phyloP scores from a whole-genome alignment of 2,113 vertebrate genomes.

The Hydrolagus affinis region DNA sequence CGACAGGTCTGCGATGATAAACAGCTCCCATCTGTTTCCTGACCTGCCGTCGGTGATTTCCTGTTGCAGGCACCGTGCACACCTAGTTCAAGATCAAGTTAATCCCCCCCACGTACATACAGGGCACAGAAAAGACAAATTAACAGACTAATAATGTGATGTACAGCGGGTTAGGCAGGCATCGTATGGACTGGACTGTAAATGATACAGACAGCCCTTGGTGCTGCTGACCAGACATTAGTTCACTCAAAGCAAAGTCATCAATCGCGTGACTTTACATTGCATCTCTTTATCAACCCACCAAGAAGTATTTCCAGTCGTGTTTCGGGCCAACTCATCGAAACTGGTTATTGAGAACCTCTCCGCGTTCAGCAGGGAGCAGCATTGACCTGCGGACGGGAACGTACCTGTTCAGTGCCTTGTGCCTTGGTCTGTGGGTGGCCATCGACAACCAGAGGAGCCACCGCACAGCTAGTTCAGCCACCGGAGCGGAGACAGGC shows the following conservation, averaged over 20 bases:
- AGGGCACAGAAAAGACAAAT: not conserved
- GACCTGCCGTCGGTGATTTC: not conserved
- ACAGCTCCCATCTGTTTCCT: slow-evolving; percentile 15
- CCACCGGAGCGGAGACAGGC: not conserved
- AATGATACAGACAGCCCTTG: not conserved
- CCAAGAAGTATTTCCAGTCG: no score
- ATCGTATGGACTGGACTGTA: not conserved
- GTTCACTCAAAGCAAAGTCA: no score
- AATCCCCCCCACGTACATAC: not conserved
- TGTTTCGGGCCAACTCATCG: no score
- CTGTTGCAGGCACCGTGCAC: no score
- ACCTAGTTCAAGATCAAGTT: not conserved
- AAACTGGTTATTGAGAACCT: no score
- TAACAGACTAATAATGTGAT: not conserved
- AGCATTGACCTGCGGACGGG: not conserved
- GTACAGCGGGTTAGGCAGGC: not conserved
- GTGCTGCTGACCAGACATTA: not conserved
- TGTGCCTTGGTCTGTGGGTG: not conserved
- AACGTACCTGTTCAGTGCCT: slow-evolving; percentile 1
- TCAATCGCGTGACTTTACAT: not conserved
- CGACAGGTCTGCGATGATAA: not conserved
- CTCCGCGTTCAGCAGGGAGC: not conserved
- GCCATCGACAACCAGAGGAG: not conserved
- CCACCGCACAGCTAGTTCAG: not conserved
- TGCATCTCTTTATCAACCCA: no score